Conservation (phyloP, 2,113 vertebrate genomes). For the Dasyurus viverrinus region DNA sequence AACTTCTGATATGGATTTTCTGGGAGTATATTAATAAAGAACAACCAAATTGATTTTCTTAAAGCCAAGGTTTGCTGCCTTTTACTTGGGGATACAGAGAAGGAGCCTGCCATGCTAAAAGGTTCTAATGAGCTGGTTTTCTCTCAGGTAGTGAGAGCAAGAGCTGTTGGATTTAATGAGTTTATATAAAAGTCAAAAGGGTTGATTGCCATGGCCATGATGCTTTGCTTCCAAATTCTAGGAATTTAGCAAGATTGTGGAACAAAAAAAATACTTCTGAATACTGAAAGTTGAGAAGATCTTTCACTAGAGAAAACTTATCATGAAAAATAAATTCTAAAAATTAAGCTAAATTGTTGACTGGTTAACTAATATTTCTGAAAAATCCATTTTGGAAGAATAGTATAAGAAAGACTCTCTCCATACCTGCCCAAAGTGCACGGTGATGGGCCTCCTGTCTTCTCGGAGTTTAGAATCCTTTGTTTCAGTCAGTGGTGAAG, state of each 20-base stretch:
- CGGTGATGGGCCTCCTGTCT: slow-evolving; percentile 91
- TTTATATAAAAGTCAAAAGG: slow-evolving; percentile 49
- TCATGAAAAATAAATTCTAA: slow-evolving; percentile 1
- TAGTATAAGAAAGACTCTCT: not conserved
- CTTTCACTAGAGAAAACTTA: slow-evolving; percentile 4
- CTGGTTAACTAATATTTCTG: not conserved
- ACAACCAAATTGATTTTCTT: slow-evolving; percentile 85
- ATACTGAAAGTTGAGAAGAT: not conserved
- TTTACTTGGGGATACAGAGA: slow-evolving; percentile 81
- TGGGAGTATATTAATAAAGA: slow-evolving; percentile 81
- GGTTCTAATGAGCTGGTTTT: slow-evolving; percentile 79
- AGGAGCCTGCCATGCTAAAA: slow-evolving; percentile 78
- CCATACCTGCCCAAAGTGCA: slow-evolving; percentile 95
- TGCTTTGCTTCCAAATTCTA: slow-evolving; percentile 23
- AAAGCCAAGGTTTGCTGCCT: slow-evolving; percentile 76
- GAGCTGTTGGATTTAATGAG: slow-evolving; percentile 48
- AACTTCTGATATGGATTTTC: slow-evolving; percentile 77
- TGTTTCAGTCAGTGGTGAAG: slow-evolving; percentile 81
- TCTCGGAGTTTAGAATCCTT: slow-evolving; percentile 87
- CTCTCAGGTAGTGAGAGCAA: slow-evolving; percentile 65
- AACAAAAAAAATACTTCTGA: slow-evolving; percentile 33
- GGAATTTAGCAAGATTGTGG: slow-evolving; percentile 49
- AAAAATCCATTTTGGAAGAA: not conserved
- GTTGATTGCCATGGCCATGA: slow-evolving; percentile 43
- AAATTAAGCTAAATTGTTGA: not conserved